A percentile compares a stretch with the other conserved stretches of the same genome.
These are phyloP conservation scores for Phorcus lineatus DNA, from an alignment of 2,888 invertebrate genomes.

Conservation along the genomic window DNA sequence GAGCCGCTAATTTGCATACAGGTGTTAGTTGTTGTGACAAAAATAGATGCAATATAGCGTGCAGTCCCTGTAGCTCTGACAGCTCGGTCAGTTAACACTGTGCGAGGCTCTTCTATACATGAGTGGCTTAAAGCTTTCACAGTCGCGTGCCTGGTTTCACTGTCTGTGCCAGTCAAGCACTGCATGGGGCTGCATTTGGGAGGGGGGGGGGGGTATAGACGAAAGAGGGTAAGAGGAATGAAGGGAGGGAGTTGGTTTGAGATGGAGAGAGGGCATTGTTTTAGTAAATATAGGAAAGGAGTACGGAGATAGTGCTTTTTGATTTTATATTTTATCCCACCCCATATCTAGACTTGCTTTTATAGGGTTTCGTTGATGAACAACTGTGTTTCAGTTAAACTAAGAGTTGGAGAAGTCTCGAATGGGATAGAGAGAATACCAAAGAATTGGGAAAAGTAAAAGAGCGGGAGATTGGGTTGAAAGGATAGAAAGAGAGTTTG, in stretches of 20 bases:
- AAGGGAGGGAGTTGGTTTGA: background rate
- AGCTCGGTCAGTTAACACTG: background rate
- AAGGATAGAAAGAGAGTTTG: too few relatives aligned
- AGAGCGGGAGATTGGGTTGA: too few relatives aligned
- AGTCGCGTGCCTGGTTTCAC: background rate
- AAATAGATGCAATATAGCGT: background rate
- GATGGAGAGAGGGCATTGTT: too few relatives aligned
- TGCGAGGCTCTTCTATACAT: background rate
- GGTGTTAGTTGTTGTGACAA: background rate
- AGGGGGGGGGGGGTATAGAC: background rate
- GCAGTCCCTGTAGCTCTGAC: background rate
- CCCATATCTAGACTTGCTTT: too few relatives aligned
- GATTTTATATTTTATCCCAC: too few relatives aligned
- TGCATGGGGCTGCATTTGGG: background rate
- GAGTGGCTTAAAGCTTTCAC: background rate
- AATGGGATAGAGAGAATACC: too few relatives aligned
- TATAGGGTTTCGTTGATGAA: too few relatives aligned
- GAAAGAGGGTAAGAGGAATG: background rate
- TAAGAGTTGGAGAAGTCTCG: too few relatives aligned
- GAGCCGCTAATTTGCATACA: conserved; percentile 9
- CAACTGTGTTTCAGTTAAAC: too few relatives aligned
- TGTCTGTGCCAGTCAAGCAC: background rate
- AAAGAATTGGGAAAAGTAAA: too few relatives aligned
- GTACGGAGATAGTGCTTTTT: too few relatives aligned
- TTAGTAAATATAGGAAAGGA: too few relatives aligned